These are phyloP conservation scores for Orthosia cruda DNA, from an alignment of 2,888 invertebrate species.

Conservation along the genomic window DNA sequence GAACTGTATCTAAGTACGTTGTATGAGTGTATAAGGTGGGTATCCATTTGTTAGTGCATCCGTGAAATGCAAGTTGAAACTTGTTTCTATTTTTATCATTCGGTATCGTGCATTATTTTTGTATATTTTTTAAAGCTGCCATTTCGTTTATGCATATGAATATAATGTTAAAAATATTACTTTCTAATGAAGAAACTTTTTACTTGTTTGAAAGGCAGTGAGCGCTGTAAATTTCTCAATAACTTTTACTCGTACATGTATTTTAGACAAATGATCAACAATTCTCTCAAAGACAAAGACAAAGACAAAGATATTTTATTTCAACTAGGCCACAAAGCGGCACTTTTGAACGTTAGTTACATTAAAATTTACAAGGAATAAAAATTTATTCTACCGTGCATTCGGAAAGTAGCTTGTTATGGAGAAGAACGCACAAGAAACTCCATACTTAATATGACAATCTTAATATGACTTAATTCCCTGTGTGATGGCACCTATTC, in stretches of 20 bases:
- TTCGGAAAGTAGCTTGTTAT: no score
- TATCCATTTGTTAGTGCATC: slow-evolving; percentile 32
- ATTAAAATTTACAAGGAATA: no score
- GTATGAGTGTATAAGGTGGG: slow-evolving; percentile 3
- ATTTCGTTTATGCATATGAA: background rate
- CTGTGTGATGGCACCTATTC: no score
- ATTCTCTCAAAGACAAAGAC: no score
- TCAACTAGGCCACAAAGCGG: no score
- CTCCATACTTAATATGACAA: no score
- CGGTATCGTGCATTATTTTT: background rate
- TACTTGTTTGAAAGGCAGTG: background rate
- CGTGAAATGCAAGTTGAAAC: slow-evolving; percentile 10
- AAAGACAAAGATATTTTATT: no score
- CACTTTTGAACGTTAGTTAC: no score
- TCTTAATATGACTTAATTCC: no score
- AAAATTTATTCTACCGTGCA: no score
- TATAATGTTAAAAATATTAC: slow-evolving; percentile 4
- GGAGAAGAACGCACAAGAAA: no score
- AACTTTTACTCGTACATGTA: background rate
- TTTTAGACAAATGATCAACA: background rate
- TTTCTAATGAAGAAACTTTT: slow-evolving; percentile 18
- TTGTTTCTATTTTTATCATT: background rate
- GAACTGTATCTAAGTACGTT: slow-evolving; percentile 47
- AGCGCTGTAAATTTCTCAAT: background rate
- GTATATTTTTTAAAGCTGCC: background rate